phyloP scores from a whole-genome alignment of 2,113 vertebrate species.

The Ictidomys tridecemlineatus region DNA sequence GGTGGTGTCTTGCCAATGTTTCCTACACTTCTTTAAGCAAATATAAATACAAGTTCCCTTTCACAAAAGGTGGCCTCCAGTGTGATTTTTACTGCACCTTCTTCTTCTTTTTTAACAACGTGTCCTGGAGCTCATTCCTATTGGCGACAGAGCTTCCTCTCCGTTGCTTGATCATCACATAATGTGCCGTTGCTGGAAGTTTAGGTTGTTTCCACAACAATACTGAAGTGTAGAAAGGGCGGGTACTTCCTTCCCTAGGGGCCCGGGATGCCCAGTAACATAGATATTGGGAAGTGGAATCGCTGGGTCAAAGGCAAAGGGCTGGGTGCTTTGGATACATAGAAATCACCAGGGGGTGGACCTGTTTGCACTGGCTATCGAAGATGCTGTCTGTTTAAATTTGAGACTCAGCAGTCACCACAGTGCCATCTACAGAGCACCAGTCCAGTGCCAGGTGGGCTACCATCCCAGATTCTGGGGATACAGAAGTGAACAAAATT shows the following conservation, averaged over 20 bases:
- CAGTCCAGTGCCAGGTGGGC: no score
- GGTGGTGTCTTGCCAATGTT: background rate
- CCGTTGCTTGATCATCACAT: no score
- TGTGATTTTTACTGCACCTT: background rate
- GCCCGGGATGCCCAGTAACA: background rate
- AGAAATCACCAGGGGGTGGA: background rate
- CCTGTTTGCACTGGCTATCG: background rate
- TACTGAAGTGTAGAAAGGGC: background rate
- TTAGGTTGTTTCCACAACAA: background rate
- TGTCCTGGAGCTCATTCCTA: background rate
- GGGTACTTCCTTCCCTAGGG: background rate
- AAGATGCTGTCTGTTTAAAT: background rate
- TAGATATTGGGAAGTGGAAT: background rate
- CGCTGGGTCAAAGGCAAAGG: background rate
- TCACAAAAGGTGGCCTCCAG: background rate
- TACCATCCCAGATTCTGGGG: background rate
- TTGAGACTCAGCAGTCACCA: background rate
- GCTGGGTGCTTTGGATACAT: background rate
- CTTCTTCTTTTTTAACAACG: background rate
- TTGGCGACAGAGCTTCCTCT: no score
- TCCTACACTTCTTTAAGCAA: constrained; percentile 32
- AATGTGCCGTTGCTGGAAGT: background rate
- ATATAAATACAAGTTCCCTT: background rate
- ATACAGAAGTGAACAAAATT: background rate
- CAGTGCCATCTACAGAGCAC: background rate